Conservation (phyloP, 2,113 vertebrate species). For the Limnothrissa miodon region DNA sequence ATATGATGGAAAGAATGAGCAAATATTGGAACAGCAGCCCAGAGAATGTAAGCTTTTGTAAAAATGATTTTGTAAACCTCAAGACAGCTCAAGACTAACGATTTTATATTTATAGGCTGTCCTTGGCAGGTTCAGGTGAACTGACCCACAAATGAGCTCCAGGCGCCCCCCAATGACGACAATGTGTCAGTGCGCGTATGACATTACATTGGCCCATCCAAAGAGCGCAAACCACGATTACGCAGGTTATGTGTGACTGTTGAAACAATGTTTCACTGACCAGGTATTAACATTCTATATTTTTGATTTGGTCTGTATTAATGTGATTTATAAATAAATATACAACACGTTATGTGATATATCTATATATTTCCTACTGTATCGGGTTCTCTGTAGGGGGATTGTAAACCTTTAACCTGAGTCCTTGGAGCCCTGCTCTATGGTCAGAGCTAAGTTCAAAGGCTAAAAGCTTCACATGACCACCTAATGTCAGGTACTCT, state of each 20-base stretch:
- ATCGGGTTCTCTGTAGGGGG: neutral
- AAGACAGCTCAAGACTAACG: neutral
- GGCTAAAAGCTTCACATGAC: slow-evolving; percentile 1
- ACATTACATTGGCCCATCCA: neutral
- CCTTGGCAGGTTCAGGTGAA: neutral
- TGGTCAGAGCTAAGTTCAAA: neutral
- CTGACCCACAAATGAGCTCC: slow-evolving; percentile 37
- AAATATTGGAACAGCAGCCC: neutral
- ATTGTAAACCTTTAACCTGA: slow-evolving; percentile 2
- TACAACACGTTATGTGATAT: too few species aligned
- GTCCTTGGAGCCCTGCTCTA: neutral
- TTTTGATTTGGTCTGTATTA: too few species aligned
- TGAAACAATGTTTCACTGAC: neutral
- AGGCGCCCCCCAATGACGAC: slow-evolving; percentile 64
- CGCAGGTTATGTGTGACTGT: neutral
- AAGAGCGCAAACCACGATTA: neutral
- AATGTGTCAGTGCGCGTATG: neutral
- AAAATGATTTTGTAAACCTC: neutral
- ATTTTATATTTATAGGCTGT: neutral
- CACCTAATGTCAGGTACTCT: neutral
- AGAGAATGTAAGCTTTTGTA: neutral
- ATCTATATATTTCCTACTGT: neutral
- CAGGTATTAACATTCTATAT: too few species aligned
- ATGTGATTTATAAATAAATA: too few species aligned
- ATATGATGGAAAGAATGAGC: neutral